Base-by-base conservation (phyloP, 2,888 invertebrate genomes). In the Axea sp. region DNA sequence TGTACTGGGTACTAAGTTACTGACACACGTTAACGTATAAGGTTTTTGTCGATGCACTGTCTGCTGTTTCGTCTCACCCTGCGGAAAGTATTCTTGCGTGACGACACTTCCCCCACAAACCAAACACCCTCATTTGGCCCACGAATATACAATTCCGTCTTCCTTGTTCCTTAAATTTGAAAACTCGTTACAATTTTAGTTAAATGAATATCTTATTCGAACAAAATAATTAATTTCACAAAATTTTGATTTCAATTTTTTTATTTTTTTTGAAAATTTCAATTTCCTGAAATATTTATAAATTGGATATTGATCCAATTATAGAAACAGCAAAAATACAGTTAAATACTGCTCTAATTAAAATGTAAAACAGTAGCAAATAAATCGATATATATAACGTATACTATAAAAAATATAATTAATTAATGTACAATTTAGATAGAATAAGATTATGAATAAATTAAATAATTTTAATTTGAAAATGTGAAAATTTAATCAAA, bases 71-170 rank as follows among this genome's bases (percentile, higher is more conserved):
- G 76, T 47, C 59, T 77, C 77, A 80, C 80, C 79, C 81, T 77
- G 76, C 78, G 68, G 67, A 79, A 80, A 73, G 77, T 71, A 76
- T 73, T 79, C 65, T 81, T 81, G 82, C 83, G 81, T 83, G 82
- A 82, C 83, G 80, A 79, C 78, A 78, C 79, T 79, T 80, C 81
- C 78, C 76, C 77, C 76, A 75, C 75, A 33, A 57, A 64, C 55
- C 64, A 41, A 49, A 53, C 62, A 64, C 62, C 64, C 64, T 64
- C 57, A 55, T 69, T 59, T 35, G 71, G 62, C 37, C 55, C 59
- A 68, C 68, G 59, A 68, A 68, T 35, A 35, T 7, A 45, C 43
- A 11, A 49, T 37, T 59, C 22, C 4, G n/a, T 8, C 55, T 53
- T 49, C 28, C 71, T 57, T 19, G 22, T 47, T 69, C 24, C 33